phyloP scores from a whole-genome alignment of 2,888 invertebrate species.

The Leucophora obtusa region DNA sequence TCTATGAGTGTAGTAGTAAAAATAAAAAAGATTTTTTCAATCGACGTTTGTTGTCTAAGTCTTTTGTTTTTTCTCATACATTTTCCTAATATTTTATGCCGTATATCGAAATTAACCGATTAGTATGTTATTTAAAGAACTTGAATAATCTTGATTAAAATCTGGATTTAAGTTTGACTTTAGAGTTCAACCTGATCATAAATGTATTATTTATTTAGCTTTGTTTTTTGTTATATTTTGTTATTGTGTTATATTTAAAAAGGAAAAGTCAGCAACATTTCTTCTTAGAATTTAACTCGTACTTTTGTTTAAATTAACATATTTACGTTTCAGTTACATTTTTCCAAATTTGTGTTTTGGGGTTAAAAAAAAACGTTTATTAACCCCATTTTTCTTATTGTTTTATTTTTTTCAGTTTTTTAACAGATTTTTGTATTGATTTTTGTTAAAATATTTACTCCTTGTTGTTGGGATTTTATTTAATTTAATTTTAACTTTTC shows the following conservation, averaged over 20 bases:
- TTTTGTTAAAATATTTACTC: background rate
- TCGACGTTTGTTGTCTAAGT: too few species aligned
- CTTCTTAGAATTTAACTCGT: background rate
- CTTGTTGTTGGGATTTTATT: background rate
- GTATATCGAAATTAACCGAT: too few species aligned
- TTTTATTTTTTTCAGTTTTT: background rate
- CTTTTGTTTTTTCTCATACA: too few species aligned
- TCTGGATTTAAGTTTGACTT: too few species aligned
- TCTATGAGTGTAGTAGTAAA: too few species aligned
- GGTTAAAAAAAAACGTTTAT: slow-evolving; percentile 22
- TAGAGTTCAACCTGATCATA: too few species aligned
- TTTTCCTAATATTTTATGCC: too few species aligned
- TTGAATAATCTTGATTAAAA: too few species aligned
- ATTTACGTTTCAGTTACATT: background rate
- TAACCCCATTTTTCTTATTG: slow-evolving; percentile 1
- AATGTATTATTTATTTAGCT: too few species aligned
- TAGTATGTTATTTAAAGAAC: too few species aligned
- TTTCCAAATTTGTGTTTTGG: slow-evolving; percentile 11
- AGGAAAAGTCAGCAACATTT: slow-evolving; percentile 4
- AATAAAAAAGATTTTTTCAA: too few species aligned
- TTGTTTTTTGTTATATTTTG: too few species aligned
- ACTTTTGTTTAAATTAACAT: background rate
- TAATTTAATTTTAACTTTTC: background rate
- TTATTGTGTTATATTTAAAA: slow-evolving; percentile 1
- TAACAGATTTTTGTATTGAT: background rate